These are phyloP conservation scores for Cydia strobilella DNA, from an alignment of 1,140 invertebrate genomes.

Conservation along the genomic window DNA sequence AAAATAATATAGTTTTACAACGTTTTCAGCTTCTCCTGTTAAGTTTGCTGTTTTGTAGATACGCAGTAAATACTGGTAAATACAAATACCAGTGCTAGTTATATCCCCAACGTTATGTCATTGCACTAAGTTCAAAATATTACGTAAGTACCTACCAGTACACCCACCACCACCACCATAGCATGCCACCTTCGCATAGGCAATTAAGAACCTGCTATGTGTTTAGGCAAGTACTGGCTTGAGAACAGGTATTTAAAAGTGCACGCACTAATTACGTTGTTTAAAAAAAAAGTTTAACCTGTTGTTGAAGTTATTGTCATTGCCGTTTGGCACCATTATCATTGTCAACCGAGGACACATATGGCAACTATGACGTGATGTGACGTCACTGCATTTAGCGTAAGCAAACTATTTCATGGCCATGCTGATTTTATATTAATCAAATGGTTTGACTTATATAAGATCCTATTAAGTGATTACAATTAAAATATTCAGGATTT, in stretches of 20 bases:
- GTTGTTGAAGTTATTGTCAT: slow-evolving; percentile 11
- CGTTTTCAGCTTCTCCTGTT: too few species aligned
- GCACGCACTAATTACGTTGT: neutral
- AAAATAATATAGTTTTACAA: too few species aligned
- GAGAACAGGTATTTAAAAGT: neutral
- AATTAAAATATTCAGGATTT: neutral
- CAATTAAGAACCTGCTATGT: neutral
- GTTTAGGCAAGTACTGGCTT: neutral
- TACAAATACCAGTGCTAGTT: too few species aligned
- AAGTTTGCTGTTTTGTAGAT: too few species aligned
- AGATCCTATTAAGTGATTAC: neutral
- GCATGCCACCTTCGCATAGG: neutral
- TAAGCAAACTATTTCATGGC: slow-evolving; percentile 52
- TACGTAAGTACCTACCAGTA: neutral
- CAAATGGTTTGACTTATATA: neutral
- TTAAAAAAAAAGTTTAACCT: too few species aligned
- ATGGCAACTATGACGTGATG: slow-evolving; percentile 43
- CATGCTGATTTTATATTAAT: slow-evolving; percentile 52
- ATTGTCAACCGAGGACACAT: slow-evolving; percentile 62
- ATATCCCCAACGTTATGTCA: too few species aligned
- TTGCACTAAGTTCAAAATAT: neutral
- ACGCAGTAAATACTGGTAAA: too few species aligned
- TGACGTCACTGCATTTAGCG: slow-evolving; percentile 41
- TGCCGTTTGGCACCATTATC: slow-evolving; percentile 21
- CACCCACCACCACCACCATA: too few species aligned